Base-by-base conservation (phyloP, 2,888 invertebrate genomes). In the Drosophila testacea region DNA sequence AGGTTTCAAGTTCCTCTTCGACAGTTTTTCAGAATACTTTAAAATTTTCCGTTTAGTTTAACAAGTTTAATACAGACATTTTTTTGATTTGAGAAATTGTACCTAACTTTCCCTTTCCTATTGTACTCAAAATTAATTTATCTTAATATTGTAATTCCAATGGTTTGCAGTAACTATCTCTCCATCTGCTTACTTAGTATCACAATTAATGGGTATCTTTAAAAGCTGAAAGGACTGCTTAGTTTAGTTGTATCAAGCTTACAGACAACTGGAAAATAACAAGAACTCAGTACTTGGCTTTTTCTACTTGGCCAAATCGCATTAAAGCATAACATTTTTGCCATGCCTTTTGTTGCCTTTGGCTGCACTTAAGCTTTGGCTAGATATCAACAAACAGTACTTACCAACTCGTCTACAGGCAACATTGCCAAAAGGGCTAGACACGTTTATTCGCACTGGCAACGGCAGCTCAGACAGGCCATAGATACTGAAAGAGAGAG, bases 361-460 rank as follows among this genome's bases (percentile, higher is more conserved):
- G 52, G 67, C 48, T 83, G 69, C 79, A 77, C 69, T 87, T 84
- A 79, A 84, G 87, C 67, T 70, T 79, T 76, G 84, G 82, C 87
- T 63, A 56, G 82, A 70, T 85, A 85, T 79, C 88, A 85, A 77
- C 89, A 81, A 88, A 72, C 73, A 74, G 76, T 88, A 62, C 79
- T 88, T 87, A 81, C 68, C 59, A 81, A 75, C 65, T 71, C 67
- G 67, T 68, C 74, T 55, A 41, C 48, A 57, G 65, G 56, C 78
- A 60, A 63, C 55, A 55, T 38, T 83, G 81, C 73, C 79, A 73
- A 71, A 69, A 72, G 72, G 61, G 68, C 57, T 60, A 76, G 71
- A 79, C 82, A 69, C 47, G 60, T 56, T 60, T 56, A 46, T 39
- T 34, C 16, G 32, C 38, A 38, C 9, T 56, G 44, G 30, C 36